These are phyloP conservation scores for Listrodromus nycthemerus DNA, from an alignment of 2,888 invertebrate genomes.

Conservation along the genomic window DNA sequence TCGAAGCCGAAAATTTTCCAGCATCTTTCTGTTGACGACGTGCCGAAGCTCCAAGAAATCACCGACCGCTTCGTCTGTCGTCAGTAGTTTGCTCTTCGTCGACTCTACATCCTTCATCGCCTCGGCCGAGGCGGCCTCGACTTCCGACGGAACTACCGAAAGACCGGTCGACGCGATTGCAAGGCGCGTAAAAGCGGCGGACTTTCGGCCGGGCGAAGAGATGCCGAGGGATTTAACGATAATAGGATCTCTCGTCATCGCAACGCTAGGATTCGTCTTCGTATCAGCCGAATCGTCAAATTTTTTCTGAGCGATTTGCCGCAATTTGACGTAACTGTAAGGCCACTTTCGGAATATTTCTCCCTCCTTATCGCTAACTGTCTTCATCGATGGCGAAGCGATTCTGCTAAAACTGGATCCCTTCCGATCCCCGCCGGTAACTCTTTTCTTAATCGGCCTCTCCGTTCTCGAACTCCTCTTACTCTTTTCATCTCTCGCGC, in stretches of 20 bases:
- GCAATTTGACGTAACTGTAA: slow-evolving; percentile 45
- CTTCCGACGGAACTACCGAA: slow-evolving; percentile 53
- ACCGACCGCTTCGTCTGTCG: slow-evolving; percentile 67
- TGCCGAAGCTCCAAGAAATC: slow-evolving; percentile 69
- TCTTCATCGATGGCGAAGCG: neutral
- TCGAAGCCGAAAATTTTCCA: slow-evolving; percentile 65
- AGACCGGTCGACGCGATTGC: neutral
- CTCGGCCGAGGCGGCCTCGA: slow-evolving; percentile 63
- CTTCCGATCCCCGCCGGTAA: slow-evolving; percentile 5
- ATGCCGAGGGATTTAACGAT: neutral
- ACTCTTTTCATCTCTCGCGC: slow-evolving; percentile 22
- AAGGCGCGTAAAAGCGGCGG: neutral
- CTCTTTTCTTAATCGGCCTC: slow-evolving; percentile 22
- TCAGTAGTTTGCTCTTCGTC: slow-evolving; percentile 64
- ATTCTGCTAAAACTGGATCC: slow-evolving; percentile 1
- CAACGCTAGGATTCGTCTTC: neutral
- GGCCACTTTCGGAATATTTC: slow-evolving; percentile 62
- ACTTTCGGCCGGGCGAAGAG: neutral
- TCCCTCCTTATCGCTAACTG: slow-evolving; percentile 38
- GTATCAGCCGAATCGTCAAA: neutral
- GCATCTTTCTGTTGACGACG: slow-evolving; percentile 64
- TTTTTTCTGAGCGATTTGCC: neutral
- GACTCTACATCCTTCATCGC: slow-evolving; percentile 22
- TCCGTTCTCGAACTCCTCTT: slow-evolving; percentile 17
- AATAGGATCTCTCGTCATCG: neutral